Conservation (phyloP, 2,113 vertebrate genomes). For the Pelecanus crispus region DNA sequence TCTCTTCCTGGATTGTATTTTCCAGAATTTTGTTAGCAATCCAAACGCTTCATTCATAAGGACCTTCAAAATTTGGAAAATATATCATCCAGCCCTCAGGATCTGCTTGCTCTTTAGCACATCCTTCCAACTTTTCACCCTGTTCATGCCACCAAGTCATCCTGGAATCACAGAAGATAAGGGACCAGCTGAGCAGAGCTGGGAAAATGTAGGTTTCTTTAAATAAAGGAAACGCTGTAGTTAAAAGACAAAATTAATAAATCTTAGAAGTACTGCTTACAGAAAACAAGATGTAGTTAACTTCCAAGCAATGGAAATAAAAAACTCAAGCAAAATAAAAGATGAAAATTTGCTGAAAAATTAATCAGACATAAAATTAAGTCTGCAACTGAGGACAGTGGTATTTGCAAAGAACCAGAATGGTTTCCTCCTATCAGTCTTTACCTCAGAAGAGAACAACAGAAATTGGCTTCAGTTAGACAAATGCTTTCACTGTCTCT, state of each 20-base stretch:
- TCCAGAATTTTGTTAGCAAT: background rate
- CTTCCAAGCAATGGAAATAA: background rate
- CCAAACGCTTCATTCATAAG: background rate
- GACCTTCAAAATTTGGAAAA: background rate
- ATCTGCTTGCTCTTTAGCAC: background rate
- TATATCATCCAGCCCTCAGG: background rate
- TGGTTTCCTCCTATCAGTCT: background rate
- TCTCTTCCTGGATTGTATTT: background rate
- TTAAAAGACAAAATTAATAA: background rate
- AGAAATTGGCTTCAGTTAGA: background rate
- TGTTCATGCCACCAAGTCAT: background rate
- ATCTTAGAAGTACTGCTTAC: background rate
- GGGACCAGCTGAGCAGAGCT: background rate
- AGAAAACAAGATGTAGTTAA: background rate
- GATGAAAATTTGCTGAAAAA: background rate
- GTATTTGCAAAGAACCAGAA: background rate
- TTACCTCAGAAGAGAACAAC: background rate
- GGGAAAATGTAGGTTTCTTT: background rate
- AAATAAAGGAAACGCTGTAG: background rate
- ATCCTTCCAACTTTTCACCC: background rate
- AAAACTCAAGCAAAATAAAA: background rate
- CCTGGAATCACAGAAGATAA: background rate
- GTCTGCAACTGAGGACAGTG: background rate
- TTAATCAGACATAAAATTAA: background rate
- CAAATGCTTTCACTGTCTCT: background rate